These are phyloP conservation scores for Neopelma chrysocephalum DNA, from an alignment of 2,797 vertebrate genomes.

Conservation along the genomic window DNA sequence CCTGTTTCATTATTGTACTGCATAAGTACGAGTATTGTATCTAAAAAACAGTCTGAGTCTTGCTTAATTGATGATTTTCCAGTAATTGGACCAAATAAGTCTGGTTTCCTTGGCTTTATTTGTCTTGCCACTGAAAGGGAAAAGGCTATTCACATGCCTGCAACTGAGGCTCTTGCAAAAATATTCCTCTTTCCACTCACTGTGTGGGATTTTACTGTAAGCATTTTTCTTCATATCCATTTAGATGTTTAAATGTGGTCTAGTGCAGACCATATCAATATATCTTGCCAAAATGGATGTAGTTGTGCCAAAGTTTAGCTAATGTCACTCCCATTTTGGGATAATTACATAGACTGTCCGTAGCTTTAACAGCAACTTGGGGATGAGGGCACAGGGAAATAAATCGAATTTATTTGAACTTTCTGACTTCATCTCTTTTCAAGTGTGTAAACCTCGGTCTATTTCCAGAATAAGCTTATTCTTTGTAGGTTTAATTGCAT, in stretches of 20 bases:
- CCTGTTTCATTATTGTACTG: not conserved
- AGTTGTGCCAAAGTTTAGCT: not conserved
- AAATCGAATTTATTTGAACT: not conserved
- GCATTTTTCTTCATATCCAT: not conserved
- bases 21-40: not conserved
- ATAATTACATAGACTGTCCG: not conserved
- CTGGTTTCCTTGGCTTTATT: not conserved
- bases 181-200: not conserved
- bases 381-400: accelerated
- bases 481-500: not conserved
- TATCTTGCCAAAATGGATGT: not conserved
- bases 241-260: not conserved
- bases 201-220: not conserved
- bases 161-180: not conserved
- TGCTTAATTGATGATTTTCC: not conserved
- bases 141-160: not conserved
- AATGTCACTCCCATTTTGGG: not conserved
- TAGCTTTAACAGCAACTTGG: not conserved
- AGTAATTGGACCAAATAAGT: not conserved
- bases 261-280: not conserved
- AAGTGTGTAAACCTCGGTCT: not conserved
- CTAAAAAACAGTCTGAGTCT: not conserved
- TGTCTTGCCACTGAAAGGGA: not conserved
- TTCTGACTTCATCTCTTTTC: not conserved
- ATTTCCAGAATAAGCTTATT: not conserved